These are phyloP conservation scores for Eristalis intricaria DNA, from an alignment of 2,888 invertebrate genomes.

Conservation along the genomic window DNA sequence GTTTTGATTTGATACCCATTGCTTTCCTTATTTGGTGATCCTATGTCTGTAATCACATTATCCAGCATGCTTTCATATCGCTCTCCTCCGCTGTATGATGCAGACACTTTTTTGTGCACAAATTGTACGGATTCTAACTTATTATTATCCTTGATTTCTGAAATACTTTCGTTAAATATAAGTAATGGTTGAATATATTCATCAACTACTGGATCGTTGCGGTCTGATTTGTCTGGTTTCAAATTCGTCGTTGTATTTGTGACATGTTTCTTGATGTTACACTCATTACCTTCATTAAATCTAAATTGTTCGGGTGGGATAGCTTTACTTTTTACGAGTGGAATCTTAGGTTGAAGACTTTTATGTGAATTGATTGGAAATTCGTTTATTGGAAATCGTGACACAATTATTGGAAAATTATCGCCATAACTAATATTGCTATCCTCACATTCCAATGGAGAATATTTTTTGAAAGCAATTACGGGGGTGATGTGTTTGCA, in stretches of 20 bases:
- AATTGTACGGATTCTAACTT: background rate
- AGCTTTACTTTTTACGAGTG: background rate
- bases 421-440: too few relatives aligned
- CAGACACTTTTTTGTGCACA: background rate
- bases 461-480: background rate
- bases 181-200: conserved; percentile 9
- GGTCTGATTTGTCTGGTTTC: background rate
- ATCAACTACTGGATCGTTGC: background rate
- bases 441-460: background rate
- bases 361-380: background rate
- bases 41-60: background rate
- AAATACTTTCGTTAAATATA: background rate
- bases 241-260: background rate
- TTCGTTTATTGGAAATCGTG: background rate
- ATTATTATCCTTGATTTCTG: background rate
- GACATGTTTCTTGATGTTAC: background rate
- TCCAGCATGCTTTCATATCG: background rate
- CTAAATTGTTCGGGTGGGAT: too few relatives aligned
- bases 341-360: background rate
- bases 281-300: background rate
- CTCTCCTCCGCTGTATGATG: background rate
- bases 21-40: background rate
- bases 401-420: background rate
- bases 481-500: background rate
- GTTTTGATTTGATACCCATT: too few relatives aligned